A percentile compares a stretch with the other conserved stretches of the same genome.
Evolutionary conservation across 2,888 invertebrate genomes (phyloP).

Genomic region (Drosophila helvetica): DNA sequence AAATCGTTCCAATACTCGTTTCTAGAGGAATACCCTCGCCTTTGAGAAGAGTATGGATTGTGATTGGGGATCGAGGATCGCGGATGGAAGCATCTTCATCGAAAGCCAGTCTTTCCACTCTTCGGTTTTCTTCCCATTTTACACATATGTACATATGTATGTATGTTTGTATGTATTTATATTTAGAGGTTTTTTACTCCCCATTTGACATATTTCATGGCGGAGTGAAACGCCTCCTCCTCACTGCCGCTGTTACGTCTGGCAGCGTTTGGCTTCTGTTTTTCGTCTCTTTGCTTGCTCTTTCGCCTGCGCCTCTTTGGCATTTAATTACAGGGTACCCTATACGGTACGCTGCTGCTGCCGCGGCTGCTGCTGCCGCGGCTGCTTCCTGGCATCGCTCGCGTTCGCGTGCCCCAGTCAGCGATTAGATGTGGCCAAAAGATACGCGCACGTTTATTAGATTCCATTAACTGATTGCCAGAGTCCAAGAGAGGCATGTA

Average conservation of each 20-base stretch:
- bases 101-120: neutral
- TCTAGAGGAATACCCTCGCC: too few species aligned
- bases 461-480: constrained; percentile 79
- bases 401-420: constrained; percentile 52
- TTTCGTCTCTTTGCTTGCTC: constrained; percentile 18
- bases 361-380: constrained; percentile 11
- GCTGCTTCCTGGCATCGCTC: constrained; percentile 31
- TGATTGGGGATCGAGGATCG: neutral
- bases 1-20: too few species aligned
- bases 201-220: constrained; percentile 37
- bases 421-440: constrained; percentile 73
- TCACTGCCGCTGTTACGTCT: constrained; percentile 8
- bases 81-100: neutral
- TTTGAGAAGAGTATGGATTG: too few species aligned
- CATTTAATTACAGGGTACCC: constrained; percentile 70
- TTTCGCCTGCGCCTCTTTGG: constrained; percentile 18
- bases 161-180: neutral
- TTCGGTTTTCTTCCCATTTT: neutral
- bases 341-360: constrained; percentile 28
- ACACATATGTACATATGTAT: neutral
- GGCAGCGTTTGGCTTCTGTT: constrained; percentile 44
- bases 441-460: constrained; percentile 78
- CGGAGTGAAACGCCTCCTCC: constrained; percentile 28
- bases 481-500: constrained; percentile 10
- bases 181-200: constrained; percentile 7